Evolutionary conservation across 2,888 invertebrate genomes (phyloP), one percentile per base, ranked within the genome.

Genomic region (Sminthurinus aureus): DNA sequence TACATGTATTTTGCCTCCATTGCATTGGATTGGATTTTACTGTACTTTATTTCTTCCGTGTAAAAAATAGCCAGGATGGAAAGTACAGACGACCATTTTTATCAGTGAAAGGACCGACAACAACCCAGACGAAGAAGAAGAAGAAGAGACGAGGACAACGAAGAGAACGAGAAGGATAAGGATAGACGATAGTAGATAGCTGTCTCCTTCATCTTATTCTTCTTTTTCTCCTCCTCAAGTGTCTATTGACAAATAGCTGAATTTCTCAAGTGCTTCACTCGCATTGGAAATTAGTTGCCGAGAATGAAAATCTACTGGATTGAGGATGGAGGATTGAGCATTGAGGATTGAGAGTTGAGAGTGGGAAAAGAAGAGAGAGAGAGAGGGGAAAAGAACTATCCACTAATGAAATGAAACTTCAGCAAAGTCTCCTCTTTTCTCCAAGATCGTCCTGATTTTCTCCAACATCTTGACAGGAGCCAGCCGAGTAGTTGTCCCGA

Each of bases 401-500:
- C 79, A 79, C 79, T 79, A 79, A 79, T 79, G 79, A 79, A 79
- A 79, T 79, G 79, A 79, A 79, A 79, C 79, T 79, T 79, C 79
- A 79, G 79, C 79, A 79, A 26, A 67, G 24, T 79, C 79, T 64
- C 79, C 66, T 50, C 2, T 67, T 79, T 67, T n/a, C 20, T 22
- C 24, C 18, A 3, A 26, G 52, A 66, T 77, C 9, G 9, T 67
- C 77, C 22, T 58, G 22, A 58, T 51, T 77, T 77, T 58, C 67
- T 11, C 67, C 74, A 74, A 74, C 67, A 69, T 69, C 67, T 69
- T 69, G 67, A 69, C 67, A 69, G 67, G n/a, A 69, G 67, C 15
- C 2, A 58, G 58, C 58, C 9, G 58, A 58, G 15, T 58, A 18
- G 58, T 24, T 71, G 20, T 24, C 24, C 71, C 58, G 18, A 18